Conservation (phyloP, 2,113 vertebrate species). For the Pandion haliaetus region DNA sequence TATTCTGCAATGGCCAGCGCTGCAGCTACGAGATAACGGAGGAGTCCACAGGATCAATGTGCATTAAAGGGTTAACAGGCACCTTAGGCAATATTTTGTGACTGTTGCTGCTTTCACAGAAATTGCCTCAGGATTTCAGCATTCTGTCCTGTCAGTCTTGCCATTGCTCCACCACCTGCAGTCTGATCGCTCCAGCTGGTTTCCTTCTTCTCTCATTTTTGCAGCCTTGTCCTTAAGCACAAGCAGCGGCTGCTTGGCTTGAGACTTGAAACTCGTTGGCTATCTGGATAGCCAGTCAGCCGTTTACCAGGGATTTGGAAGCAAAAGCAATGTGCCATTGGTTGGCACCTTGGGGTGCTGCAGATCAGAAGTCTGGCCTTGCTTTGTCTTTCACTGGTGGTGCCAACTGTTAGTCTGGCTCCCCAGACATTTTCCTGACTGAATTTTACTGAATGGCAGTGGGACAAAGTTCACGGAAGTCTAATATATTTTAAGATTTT, state of each 20-base stretch:
- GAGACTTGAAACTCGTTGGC: background rate
- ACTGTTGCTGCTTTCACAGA: background rate
- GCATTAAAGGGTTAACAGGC: background rate
- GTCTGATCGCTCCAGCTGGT: background rate
- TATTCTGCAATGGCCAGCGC: background rate
- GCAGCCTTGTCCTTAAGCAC: background rate
- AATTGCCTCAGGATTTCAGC: constrained; percentile 18
- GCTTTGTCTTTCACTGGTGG: background rate
- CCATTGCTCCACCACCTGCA: background rate
- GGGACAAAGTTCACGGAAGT: background rate
- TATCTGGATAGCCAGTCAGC: background rate
- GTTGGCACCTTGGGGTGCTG: background rate
- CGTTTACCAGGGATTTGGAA: background rate
- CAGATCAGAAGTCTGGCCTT: background rate
- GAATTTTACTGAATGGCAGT: background rate
- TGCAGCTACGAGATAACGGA: background rate
- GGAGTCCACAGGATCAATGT: background rate
- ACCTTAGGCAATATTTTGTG: background rate
- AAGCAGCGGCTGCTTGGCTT: background rate
- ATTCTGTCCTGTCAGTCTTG: constrained; percentile 31
- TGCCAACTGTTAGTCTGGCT: background rate
- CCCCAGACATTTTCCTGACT: background rate
- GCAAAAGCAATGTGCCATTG: background rate
- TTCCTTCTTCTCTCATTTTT: background rate
- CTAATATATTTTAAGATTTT: background rate